Evolutionary conservation across 2,888 invertebrate genomes (phyloP), one percentile per base, ranked within the genome.

Genomic region (Stenichneumon culpator): DNA sequence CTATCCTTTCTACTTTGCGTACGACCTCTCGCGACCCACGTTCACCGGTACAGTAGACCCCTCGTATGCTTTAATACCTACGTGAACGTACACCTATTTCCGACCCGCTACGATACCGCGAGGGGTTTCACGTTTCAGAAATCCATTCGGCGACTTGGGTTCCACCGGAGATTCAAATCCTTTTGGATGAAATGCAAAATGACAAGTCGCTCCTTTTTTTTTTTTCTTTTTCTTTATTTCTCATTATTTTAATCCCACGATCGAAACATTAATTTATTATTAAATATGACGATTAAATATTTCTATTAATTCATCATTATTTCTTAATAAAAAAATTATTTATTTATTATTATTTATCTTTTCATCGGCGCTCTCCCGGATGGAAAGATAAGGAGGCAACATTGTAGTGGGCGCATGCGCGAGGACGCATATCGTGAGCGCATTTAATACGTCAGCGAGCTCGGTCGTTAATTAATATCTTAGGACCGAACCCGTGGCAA

Each of bases 131-230:
- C 75, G 70, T 85, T 85, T 82, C 84, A 82, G 72, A 85, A 85
- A 85, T 85, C 84, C 84, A 85, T 85, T 85, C 60, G 60, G 84
- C 84, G 84, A 82, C 84, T 85, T 85, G 84, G 82, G 84, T 82
- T 85, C 84, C 82, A 65, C 50, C 54, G 44, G 54, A 82, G 84
- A 85, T 79, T 36, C 70, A 82, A 79, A 79, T 85, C 81, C 78
- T 74, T 69, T 3, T 16, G 28, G 36, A 73, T 25, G 73, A 28
- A 28, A 54, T 44, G 44, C 22, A 67, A 6, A 72, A 74, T 74
- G 36, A 65, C 63, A 39, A 44, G 57, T 9, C 39, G 2, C 39
- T 39, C 7, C 39, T 39, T 39, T 9, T 9, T 39, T 39, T n/a
- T n/a, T 36, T 36, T 36, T 36, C 7, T 5, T 36, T 5, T 36